A percentile compares a stretch with the other conserved stretches of the same genome.
phyloP scores from a whole-genome alignment of 2,888 invertebrate species.

The Drosophila mercatorum region DNA sequence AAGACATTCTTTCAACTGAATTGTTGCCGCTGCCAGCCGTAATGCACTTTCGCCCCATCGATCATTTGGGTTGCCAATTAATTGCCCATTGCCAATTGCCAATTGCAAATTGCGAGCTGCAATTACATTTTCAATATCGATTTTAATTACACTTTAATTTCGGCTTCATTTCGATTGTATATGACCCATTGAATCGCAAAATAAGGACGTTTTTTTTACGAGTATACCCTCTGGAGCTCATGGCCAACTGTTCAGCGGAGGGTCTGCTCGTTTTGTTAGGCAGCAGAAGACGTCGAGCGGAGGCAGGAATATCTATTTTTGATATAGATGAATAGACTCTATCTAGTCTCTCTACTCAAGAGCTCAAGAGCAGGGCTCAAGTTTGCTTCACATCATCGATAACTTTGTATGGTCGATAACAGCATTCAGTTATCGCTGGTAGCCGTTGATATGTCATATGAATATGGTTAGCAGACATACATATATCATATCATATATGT shows the following conservation, averaged over 20 bases:
- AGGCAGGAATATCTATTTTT: no score
- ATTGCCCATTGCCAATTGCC: conserved; percentile 22
- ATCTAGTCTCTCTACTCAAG: no score
- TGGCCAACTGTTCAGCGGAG: not conserved
- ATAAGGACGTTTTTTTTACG: not conserved
- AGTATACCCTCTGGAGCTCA: not conserved
- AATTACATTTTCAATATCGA: conserved; percentile 46
- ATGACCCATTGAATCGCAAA: not conserved
- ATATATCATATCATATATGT: no score
- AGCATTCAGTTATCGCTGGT: no score
- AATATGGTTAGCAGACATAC: no score
- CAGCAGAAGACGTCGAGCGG: not conserved
- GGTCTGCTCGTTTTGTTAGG: not conserved
- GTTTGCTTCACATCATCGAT: not conserved
- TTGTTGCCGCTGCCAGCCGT: conserved; percentile 13
- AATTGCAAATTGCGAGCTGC: conserved; percentile 17
- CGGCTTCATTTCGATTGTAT: conserved; percentile 4
- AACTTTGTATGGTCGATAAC: no score
- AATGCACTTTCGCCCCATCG: conserved; percentile 40
- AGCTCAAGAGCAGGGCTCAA: no score
- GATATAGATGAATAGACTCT: no score
- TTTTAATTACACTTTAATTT: conserved; percentile 38
- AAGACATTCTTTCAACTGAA: conserved; percentile 21
- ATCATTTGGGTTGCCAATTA: conserved; percentile 37
- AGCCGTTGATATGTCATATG: no score